Base-by-base conservation (phyloP, 2,113 vertebrate species). In the Colistium nudipinnis region DNA sequence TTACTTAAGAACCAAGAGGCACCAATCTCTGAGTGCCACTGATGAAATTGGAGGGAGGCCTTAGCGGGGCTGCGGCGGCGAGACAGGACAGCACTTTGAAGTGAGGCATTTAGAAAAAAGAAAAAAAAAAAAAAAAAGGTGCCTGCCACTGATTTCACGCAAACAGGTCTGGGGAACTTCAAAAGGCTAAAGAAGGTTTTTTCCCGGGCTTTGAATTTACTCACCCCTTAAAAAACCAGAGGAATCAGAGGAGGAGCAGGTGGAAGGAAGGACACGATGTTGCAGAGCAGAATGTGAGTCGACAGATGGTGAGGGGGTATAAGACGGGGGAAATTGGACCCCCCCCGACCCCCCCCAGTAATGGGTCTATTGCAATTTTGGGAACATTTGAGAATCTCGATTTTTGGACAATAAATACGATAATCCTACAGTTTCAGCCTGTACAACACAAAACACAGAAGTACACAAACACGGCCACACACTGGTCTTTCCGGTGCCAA, bases 161-260 rank as follows among this genome's bases (percentile, higher is more conserved):
- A 88, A 88, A 87, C 87, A 89, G 78, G 85, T 83, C 85, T 78
- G 68, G 76, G n/a, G 78, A 88, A 90, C 88, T 83, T 90, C 88
- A 90, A 91, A 91, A 87, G 84, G 72, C 72, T 61, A 76, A 83
- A 82, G 76, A 72, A 83, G 84, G 70, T 82, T 85, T n/a, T 19
- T 88, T 84, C 82, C 75, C 30, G 14, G 70, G 77, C 83, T 87
- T 88, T 86, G 75, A 88, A 90, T 88, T 83, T 78, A 77, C 67
- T 62, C 82, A 80, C 76, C 27, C 30, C 57, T 72, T 67, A 36
- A 70, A 75, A 81, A 74, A 65, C 24, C 62, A 73, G 35, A 49
- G 57, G 24, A 76, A 85, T 88, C 74, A 83, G 69, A 41, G 28
- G 45, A 28, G 45, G 69, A 41, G 28, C 49, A 28, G 45, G 84